These are phyloP conservation scores for Chrysotoxum bicinctum DNA, from an alignment of 2,888 invertebrate species.

Conservation along the genomic window DNA sequence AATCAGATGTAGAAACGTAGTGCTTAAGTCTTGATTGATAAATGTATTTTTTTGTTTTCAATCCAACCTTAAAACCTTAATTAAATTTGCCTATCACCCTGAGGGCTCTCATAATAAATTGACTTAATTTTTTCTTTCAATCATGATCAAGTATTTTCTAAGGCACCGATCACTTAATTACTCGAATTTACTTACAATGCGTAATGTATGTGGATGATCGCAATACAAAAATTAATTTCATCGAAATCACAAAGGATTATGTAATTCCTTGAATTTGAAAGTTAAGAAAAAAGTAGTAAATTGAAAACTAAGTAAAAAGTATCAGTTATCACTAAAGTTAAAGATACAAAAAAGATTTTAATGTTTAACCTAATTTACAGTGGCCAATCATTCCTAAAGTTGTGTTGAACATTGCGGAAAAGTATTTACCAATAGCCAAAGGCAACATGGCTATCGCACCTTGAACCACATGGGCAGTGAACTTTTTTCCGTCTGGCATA, in stretches of 20 bases:
- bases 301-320: not conserved
- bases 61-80: not conserved
- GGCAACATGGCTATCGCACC: not conserved
- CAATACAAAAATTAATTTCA: not conserved
- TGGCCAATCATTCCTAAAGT: not conserved
- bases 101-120: not conserved
- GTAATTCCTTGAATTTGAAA: not conserved
- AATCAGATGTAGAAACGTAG: no score
- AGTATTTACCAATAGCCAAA: not conserved
- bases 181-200: no score
- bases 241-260: not conserved
- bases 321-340: not conserved
- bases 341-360: not conserved
- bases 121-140: not conserved
- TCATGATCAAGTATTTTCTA: not conserved
- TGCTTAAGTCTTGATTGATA: not conserved
- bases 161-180: not conserved
- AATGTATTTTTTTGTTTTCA: not conserved
- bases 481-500: not conserved
- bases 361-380: not conserved
- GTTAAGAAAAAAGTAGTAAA: not conserved
- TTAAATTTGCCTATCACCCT: not conserved
- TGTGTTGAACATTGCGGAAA: slow-evolving; percentile 2
- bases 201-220: not conserved
- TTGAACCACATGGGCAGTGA: slow-evolving; percentile 9